Evolutionary conservation across 2,888 invertebrate genomes (phyloP), one percentile per base, ranked within the genome.

Genomic region (Macrophya alboannulata): DNA sequence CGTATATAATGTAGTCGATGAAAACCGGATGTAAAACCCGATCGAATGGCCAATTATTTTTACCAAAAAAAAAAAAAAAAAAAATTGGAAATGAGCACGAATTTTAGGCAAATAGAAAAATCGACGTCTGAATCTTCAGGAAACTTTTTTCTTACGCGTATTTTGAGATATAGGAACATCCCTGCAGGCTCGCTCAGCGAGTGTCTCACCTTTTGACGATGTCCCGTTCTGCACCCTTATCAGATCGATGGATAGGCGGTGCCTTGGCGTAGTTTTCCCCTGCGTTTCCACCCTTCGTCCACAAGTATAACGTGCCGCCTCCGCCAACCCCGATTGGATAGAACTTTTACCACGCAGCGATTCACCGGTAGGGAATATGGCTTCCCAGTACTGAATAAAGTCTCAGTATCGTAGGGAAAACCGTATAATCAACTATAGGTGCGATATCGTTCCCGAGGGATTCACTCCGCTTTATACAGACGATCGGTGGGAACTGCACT

Each of bases 191-290:
- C 37, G 4, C 55, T 15, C 17, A 31, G 77, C 48, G 31, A 77
- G 77, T 37, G n/a, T 77, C 37, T 25, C 77, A 48, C 55, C 77
- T 77, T 37, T 55, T 25, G 76, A 77, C 55, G 25, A 77, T 77
- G 25, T 48, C 68, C 68, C 10, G 68, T 37, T 81, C 68, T 62
- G 59, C 83, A 85, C 89, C 88, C 90, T 91, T 91, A 91, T 91
- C 90, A 89, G 90, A 92, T 92, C 92, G 90, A 92, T 92, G 92
- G 92, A 91, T 88, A 92, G 92, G 92, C 92, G 92, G 90, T 87
- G 68, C 83, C 25, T 65, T 48, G 68, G 83, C 48, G 31, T 6
- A 4, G 83, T 83, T 62, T 83, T 83, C 55, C 86, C 90, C 87
- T 31, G 31, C 87, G 90, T 89, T 91, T 91, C 90, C 89, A 83